These are phyloP conservation scores for Channa maculata DNA, from an alignment of 2,113 vertebrate species.

Conservation along the genomic window DNA sequence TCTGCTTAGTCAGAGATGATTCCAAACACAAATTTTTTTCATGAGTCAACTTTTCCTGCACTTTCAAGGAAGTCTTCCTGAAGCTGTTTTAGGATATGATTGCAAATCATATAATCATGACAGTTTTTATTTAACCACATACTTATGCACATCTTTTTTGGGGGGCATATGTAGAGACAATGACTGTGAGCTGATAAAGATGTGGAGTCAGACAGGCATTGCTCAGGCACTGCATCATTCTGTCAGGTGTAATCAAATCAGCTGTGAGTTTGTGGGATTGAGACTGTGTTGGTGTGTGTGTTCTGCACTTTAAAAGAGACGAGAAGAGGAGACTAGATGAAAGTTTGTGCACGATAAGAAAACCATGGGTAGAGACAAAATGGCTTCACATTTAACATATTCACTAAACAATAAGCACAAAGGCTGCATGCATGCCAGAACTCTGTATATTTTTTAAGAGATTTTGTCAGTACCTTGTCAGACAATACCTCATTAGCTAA, in stretches of 20 bases:
- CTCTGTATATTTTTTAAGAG: not conserved
- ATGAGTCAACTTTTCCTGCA: slow-evolving; percentile 20
- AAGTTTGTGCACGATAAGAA: not conserved
- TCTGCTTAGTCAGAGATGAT: slow-evolving; percentile 19
- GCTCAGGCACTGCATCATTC: slow-evolving; percentile 53
- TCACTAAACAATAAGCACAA: not conserved
- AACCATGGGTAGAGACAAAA: not conserved
- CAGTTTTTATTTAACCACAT: slow-evolving; percentile 18
- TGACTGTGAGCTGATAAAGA: slow-evolving; percentile 24
- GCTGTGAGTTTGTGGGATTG: slow-evolving; percentile 25
- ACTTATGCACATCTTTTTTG: slow-evolving; percentile 2
- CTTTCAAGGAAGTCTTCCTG: slow-evolving; percentile 9
- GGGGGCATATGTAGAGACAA: slow-evolving; percentile 34
- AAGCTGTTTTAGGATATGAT: slow-evolving; percentile 17
- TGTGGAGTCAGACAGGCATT: slow-evolving; percentile 33
- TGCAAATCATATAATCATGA: not conserved
- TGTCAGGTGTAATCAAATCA: slow-evolving; percentile 66
- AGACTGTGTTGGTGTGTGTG: not conserved
- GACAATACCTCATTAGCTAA: not conserved
- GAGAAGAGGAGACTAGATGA: slow-evolving; percentile 6
- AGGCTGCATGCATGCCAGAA: not conserved
- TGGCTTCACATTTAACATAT: not conserved
- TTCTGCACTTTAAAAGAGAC: slow-evolving; percentile 34
- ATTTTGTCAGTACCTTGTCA: not conserved
- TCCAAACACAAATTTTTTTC: slow-evolving; percentile 34